These are phyloP conservation scores for Idaea biselata DNA, from an alignment of 2,888 invertebrate species.

Conservation along the genomic window DNA sequence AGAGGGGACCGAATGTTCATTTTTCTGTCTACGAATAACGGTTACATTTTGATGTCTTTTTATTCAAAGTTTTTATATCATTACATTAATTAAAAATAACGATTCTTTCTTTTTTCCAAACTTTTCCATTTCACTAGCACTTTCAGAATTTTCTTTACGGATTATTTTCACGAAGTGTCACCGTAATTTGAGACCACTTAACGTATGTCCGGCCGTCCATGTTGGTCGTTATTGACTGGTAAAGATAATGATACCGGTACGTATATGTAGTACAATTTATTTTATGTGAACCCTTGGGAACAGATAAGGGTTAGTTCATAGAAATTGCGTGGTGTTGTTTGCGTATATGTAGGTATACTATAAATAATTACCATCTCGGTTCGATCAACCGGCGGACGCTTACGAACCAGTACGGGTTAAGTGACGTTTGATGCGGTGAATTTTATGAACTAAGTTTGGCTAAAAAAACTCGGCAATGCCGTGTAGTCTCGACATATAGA, in stretches of 20 bases:
- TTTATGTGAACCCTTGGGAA: constrained; percentile 44
- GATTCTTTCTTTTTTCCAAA: background rate
- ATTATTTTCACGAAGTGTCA: constrained; percentile 4
- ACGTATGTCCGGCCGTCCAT: constrained; percentile 30
- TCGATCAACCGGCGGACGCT: background rate
- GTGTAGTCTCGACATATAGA: no score
- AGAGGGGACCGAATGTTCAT: no score
- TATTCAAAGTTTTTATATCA: no score
- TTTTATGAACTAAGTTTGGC: no score
- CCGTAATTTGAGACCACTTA: constrained; percentile 8
- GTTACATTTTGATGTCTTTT: no score
- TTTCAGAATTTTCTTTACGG: constrained; percentile 2
- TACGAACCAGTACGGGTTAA: no score
- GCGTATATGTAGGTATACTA: background rate
- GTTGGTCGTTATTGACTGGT: background rate
- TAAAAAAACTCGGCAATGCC: no score
- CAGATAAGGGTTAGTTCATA: constrained; percentile 27
- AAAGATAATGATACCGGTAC: background rate
- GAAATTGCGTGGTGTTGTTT: background rate
- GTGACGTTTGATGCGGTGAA: no score
- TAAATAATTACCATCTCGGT: no score
- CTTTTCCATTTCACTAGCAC: background rate
- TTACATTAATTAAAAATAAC: no score
- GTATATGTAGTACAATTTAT: constrained; percentile 3
- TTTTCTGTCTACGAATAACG: no score